Conservation (phyloP, 2,888 invertebrate genomes). For the Lycia hirtaria region DNA sequence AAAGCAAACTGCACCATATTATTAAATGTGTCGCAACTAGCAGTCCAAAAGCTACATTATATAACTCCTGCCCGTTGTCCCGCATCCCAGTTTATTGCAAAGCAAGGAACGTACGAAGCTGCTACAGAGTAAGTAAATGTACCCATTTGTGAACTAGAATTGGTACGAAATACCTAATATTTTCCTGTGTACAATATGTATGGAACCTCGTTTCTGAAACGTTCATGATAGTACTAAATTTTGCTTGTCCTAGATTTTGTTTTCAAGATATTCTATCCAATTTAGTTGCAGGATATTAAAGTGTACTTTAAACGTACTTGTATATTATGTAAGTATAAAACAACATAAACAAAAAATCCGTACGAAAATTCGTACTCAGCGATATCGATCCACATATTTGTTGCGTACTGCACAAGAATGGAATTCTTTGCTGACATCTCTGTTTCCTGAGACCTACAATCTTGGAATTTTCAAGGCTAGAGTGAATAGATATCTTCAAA, state of each 20-base stretch:
- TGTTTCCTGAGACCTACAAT: too few relatives aligned
- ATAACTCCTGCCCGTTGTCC: slow-evolving; percentile 7
- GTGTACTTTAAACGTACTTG: not conserved
- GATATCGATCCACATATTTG: too few relatives aligned
- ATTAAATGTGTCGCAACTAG: not conserved
- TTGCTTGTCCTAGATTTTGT: slow-evolving; percentile 12
- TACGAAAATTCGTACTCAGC: too few relatives aligned
- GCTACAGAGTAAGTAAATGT: not conserved
- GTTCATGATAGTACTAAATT: slow-evolving; percentile 12
- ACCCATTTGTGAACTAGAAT: not conserved
- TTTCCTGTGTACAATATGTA: not conserved
- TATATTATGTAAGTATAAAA: not conserved
- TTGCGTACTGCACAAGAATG: too few relatives aligned
- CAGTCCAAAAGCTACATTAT: slow-evolving; percentile 6
- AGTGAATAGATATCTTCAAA: too few relatives aligned
- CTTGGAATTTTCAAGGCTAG: too few relatives aligned
- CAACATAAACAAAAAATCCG: too few relatives aligned
- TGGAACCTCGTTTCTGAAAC: slow-evolving; percentile 16
- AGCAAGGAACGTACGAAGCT: slow-evolving; percentile 5
- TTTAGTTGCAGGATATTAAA: not conserved
- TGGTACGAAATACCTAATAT: not conserved
- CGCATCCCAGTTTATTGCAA: not conserved
- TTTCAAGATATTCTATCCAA: not conserved
- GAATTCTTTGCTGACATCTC: too few relatives aligned
- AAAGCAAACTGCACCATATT: slow-evolving; percentile 4